A percentile compares a stretch with the other conserved stretches of the same genome.
phyloP scores from a whole-genome alignment of 2,888 invertebrate species.

The Ichneumon xanthorius region DNA sequence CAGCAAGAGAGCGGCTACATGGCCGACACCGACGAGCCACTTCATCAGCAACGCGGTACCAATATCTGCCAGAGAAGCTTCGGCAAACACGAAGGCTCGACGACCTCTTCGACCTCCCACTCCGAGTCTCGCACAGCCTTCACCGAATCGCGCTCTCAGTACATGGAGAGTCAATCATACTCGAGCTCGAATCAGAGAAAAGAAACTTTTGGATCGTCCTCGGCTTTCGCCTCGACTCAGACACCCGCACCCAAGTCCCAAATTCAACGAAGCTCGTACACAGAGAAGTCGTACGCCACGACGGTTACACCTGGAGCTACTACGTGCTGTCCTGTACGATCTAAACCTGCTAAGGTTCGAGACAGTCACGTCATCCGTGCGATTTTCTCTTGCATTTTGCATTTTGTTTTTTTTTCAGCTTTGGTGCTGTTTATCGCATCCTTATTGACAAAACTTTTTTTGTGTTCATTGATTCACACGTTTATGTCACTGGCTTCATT shows the following conservation, averaged over 20 bases:
- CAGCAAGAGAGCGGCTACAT: slow-evolving; percentile 88
- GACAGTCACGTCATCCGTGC: slow-evolving; percentile 51
- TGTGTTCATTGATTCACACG: slow-evolving; percentile 16
- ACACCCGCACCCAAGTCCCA: slow-evolving; percentile 71
- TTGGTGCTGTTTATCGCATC: neutral
- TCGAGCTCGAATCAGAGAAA: slow-evolving; percentile 77
- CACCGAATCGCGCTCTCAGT: slow-evolving; percentile 79
- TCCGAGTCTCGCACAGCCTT: slow-evolving; percentile 79
- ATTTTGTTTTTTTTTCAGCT: slow-evolving; percentile 47
- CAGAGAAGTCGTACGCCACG: slow-evolving; percentile 79
- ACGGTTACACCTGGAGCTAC: slow-evolving; percentile 69
- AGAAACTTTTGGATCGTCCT: slow-evolving; percentile 65
- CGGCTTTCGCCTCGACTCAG: slow-evolving; percentile 59
- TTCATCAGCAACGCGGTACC: slow-evolving; percentile 76
- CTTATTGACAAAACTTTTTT: neutral
- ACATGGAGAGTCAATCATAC: slow-evolving; percentile 80
- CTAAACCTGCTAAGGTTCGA: slow-evolving; percentile 82
- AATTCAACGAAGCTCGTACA: slow-evolving; percentile 78
- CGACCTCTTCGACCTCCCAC: slow-evolving; percentile 73
- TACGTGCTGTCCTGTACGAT: slow-evolving; percentile 72
- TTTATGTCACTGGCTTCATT: neutral
- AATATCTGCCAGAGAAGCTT: slow-evolving; percentile 74
- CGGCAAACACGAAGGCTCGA: slow-evolving; percentile 78
- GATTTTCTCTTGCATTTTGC: slow-evolving; percentile 42
- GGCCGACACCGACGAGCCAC: slow-evolving; percentile 90